Percentiles rank a stretch among this genome's conserved stretches.
Conservation (phyloP, 2,113 vertebrate species). For the Merops nubicus region DNA sequence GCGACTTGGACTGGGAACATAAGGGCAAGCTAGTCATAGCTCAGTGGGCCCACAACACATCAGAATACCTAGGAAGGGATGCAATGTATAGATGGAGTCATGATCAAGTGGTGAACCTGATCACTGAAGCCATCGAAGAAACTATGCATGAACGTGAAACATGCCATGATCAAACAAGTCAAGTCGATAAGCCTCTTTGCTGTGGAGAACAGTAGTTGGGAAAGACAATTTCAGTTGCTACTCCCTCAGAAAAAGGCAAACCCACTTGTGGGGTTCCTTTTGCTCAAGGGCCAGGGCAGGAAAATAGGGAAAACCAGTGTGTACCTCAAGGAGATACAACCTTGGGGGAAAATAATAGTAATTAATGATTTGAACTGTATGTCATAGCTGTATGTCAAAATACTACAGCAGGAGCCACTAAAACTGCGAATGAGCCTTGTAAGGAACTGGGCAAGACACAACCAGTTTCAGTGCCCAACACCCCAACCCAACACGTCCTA, state of each 20-base stretch:
- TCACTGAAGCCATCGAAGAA: background rate
- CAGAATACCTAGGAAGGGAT: background rate
- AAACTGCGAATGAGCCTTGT: background rate
- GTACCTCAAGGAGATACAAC: background rate
- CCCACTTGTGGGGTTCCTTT: background rate
- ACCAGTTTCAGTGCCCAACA: background rate
- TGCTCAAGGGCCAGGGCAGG: background rate
- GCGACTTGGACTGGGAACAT: background rate
- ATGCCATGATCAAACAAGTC: background rate
- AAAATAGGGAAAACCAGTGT: background rate
- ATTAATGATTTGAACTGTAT: background rate
- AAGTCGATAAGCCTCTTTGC: background rate
- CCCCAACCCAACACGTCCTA: background rate
- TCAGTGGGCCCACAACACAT: background rate
- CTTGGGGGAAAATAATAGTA: background rate
- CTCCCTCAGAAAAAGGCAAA: background rate
- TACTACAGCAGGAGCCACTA: background rate
- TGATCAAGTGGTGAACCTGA: background rate
- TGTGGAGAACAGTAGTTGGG: background rate
- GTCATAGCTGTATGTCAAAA: background rate
- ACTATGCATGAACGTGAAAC: background rate
- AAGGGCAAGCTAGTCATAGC: background rate
- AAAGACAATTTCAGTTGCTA: background rate
- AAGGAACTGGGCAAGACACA: background rate
- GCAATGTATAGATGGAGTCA: accelerated